Conservation (phyloP, 2,113 vertebrate genomes). For the Oxygymnocypris stewartii region DNA sequence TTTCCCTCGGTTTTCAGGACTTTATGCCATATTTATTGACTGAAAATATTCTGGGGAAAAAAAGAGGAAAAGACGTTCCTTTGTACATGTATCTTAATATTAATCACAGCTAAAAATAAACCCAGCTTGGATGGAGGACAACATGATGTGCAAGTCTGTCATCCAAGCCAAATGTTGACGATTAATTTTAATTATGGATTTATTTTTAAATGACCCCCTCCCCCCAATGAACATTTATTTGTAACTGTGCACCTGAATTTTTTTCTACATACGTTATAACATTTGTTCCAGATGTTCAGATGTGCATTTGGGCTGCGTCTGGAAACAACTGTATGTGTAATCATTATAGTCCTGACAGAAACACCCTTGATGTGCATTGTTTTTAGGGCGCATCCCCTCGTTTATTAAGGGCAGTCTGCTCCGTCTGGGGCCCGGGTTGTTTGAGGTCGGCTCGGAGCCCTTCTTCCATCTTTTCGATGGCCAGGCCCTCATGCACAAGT, state of each 20-base stretch:
- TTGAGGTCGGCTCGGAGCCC: constrained; percentile 90
- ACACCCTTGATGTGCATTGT: too few relatives aligned
- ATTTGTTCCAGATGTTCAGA: too few relatives aligned
- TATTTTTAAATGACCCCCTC: too few relatives aligned
- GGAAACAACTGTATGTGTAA: not conserved
- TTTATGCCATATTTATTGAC: not conserved
- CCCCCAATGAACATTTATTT: too few relatives aligned
- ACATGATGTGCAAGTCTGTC: not conserved
- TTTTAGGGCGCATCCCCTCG: constrained; percentile 85
- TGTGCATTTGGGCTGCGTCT: not conserved
- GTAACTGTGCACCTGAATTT: too few relatives aligned
- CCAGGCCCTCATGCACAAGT: constrained; percentile 97
- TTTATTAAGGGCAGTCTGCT: constrained; percentile 93
- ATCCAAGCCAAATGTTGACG: too few relatives aligned
- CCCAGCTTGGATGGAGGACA: not conserved
- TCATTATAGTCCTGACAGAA: not conserved
- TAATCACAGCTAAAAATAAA: not conserved
- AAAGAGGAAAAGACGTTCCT: too few relatives aligned
- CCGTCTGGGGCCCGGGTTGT: constrained; percentile 92
- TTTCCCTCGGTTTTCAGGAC: constrained; percentile 51
- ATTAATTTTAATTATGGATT: too few relatives aligned
- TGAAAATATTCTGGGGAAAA: not conserved
- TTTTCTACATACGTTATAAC: too few relatives aligned
- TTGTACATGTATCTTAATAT: too few relatives aligned
- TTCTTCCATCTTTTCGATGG: constrained; percentile 98